Percentiles rank a stretch among this genome's conserved stretches.
phyloP scores from a whole-genome alignment of 2,113 vertebrate species.

The Microcebus murinus region DNA sequence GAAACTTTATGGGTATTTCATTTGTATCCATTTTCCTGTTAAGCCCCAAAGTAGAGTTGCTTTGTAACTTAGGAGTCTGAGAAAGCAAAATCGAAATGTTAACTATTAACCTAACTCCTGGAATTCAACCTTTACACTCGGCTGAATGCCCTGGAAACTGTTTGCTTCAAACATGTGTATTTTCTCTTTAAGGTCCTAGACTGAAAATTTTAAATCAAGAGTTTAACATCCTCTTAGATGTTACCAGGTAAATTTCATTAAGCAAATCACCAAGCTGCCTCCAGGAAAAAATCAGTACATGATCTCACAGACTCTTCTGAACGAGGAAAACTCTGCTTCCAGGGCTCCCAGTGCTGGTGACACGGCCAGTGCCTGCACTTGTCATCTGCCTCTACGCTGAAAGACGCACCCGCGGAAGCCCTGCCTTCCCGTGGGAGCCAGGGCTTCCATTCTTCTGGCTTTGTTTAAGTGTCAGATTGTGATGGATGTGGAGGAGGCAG shows the following conservation, averaged over 20 bases:
- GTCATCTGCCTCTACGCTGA: not conserved
- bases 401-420: accelerated
- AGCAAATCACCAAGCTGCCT: not conserved
- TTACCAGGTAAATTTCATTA: not conserved
- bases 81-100: not conserved
- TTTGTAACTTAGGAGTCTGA: not conserved
- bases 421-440: not conserved
- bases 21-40: not conserved
- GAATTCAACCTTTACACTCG: not conserved
- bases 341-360: not conserved
- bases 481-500: not conserved
- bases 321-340: accelerated
- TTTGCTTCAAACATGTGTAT: not conserved
- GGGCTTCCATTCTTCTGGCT: not conserved
- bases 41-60: not conserved
- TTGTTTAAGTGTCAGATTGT: not conserved
- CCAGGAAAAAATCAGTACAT: not conserved
- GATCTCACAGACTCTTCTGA: not conserved
- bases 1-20: not conserved
- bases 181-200: not conserved
- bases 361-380: too few relatives aligned
- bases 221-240: not conserved
- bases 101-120: not conserved
- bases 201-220: not conserved
- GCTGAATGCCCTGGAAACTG: not conserved